Evolutionary conservation across 2,888 invertebrate species (phyloP), one percentile per base, ranked within the genome.

Genomic region (Chydorus sphaericus): DNA sequence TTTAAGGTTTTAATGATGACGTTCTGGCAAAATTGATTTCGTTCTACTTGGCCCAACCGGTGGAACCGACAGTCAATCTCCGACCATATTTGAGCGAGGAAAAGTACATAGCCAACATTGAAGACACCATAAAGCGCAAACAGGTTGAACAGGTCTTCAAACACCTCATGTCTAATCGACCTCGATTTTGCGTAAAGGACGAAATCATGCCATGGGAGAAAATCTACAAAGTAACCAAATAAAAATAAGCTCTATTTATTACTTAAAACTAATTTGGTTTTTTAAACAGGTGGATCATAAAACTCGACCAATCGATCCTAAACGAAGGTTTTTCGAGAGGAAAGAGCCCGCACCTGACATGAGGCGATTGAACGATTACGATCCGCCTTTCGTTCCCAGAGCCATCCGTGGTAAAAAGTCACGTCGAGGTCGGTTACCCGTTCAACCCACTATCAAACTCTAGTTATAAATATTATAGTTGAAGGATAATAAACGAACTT

Each of bases 141-240:
- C 86, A 86, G 79, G 69, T 87, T 33, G 85, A 86, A 66, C 64
- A 71, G 1, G 72, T 70, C 56, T 85, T 81, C 64, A 85, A 85
- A 65, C 74, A 79, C 66, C 65, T 89, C 60, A 72, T 78, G 55
- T 73, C 83, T 2, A 83, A 85, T 66, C 76, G 84, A 60, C 79
- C 80, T 0, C 74, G 78, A 57, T 77, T 79, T 64, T 71, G 75
- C 20, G 68, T 77, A 48, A 58, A 69, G 11, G 83, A 85, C 23
- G 88, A 90, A 72, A 72, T 81, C 33, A 83, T 83, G 64, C 68
- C 79, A 57, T 92, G 90, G 90, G 87, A 90, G 66, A 77, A 77
- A 61, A 83, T 91, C 60, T 91, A 87, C 67, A 83, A 86, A 61
- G 63, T 67, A 33, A 49, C 38, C 36, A 8, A 20, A 20, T 4